Evolutionary conservation across 2,113 vertebrate species (phyloP).

Genomic region (Synodontis membranacea): DNA sequence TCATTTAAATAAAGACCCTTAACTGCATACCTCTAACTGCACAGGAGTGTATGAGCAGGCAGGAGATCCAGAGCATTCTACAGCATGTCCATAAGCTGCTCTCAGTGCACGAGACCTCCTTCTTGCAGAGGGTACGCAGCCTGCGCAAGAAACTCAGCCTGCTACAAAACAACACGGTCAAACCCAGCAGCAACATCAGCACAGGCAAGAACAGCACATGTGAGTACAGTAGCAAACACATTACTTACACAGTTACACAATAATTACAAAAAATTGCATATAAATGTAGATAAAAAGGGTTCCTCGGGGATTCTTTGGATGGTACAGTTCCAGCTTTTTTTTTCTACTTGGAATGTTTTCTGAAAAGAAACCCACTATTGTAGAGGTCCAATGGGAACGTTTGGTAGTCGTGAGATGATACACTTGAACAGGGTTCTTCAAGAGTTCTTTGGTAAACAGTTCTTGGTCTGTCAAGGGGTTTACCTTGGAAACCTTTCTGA

Average conservation of each 20-base stretch:
- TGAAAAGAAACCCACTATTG: neutral
- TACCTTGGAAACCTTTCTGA: neutral
- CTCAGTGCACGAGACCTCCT: constrained; percentile 73
- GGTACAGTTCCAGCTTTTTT: neutral
- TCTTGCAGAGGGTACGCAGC: constrained; percentile 62
- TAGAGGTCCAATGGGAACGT: neutral
- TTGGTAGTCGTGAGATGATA: neutral
- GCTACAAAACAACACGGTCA: constrained; percentile 70
- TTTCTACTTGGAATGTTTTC: neutral
- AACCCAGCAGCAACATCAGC: constrained; percentile 48
- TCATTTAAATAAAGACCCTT: neutral
- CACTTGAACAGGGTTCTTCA: neutral
- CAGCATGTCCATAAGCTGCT: constrained; percentile 80
- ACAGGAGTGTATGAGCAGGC: constrained; percentile 74
- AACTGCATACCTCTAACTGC: neutral
- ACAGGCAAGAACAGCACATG: constrained; percentile 59
- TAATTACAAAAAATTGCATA: neutral
- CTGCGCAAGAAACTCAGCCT: constrained; percentile 75
- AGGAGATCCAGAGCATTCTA: constrained; percentile 66
- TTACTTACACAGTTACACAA: neutral
- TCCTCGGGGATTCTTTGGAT: neutral
- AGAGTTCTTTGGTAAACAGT: neutral
- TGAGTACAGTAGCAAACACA: constrained; percentile 39
- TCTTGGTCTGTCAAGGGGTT: neutral
- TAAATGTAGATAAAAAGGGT: neutral